These are phyloP conservation scores for Bellardia pandia DNA, from an alignment of 2,888 invertebrate genomes.

Conservation along the genomic window DNA sequence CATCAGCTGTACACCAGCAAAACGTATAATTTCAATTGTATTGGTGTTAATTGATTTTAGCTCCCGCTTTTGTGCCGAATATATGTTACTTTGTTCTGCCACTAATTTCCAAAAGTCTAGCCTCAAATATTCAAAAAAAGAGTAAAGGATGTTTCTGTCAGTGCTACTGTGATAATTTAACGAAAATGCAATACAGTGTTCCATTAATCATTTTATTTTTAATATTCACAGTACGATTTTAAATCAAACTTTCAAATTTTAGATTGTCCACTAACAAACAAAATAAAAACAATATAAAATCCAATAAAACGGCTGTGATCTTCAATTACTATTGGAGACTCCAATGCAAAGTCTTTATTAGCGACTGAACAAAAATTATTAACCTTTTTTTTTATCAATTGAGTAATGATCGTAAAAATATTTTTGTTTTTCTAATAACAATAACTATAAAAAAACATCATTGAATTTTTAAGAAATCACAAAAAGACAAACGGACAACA, in stretches of 20 bases:
- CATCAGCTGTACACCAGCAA: too few species aligned
- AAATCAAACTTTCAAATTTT: slow-evolving; percentile 26
- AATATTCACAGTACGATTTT: too few species aligned
- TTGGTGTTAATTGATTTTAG: too few species aligned
- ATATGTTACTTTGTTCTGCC: too few species aligned
- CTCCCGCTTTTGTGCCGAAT: too few species aligned
- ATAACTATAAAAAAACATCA: slow-evolving; percentile 59
- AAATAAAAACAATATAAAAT: not conserved
- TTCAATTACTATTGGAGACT: not conserved
- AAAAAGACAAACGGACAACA: slow-evolving; percentile 13
- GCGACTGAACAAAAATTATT: slow-evolving; percentile 15
- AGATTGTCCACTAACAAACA: not conserved
- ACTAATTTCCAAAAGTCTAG: too few species aligned
- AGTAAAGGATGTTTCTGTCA: too few species aligned
- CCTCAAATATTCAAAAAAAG: too few species aligned
- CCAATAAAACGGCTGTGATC: not conserved
- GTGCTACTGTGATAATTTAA: not conserved
- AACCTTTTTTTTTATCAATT: slow-evolving; percentile 29
- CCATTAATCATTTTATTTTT: not conserved
- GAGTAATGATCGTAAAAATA: slow-evolving; percentile 60
- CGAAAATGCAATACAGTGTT: not conserved
- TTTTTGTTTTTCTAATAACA: slow-evolving; percentile 64
- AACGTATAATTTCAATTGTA: too few species aligned
- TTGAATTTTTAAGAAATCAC: slow-evolving; percentile 65
- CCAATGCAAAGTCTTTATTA: not conserved